Evolutionary conservation across 2,113 vertebrate species (phyloP).

Genomic region (Onychostoma macrolepis): DNA sequence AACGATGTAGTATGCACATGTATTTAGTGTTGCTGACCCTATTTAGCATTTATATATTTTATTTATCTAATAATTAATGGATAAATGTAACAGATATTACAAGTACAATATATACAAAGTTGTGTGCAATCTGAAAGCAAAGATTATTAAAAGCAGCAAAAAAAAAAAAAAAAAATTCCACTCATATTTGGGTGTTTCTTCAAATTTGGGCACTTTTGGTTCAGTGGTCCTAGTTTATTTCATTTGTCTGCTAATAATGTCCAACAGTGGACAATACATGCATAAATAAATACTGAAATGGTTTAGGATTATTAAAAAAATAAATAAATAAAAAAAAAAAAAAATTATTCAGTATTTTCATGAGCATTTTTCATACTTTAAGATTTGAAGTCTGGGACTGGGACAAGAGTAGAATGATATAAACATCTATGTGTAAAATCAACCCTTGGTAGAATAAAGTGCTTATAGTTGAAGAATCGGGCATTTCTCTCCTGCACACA

Average conservation of each 20-base stretch:
- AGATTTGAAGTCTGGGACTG: neutral
- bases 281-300: neutral
- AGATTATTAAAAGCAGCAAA: neutral
- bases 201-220: neutral
- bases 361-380: neutral
- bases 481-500: neutral
- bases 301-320: neutral
- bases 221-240: neutral
- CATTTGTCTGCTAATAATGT: neutral
- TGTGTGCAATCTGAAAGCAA: neutral
- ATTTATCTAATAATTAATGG: neutral
- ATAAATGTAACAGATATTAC: neutral
- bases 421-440: neutral
- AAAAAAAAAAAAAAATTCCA: neutral
- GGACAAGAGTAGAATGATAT: neutral
- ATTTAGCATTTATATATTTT: slow-evolving; percentile 11
- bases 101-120: neutral
- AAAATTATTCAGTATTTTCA: too few relatives aligned
- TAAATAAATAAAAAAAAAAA: too few relatives aligned
- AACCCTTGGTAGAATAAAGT: neutral
- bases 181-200: neutral
- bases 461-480: neutral
- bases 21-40: neutral
- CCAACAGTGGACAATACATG: neutral
- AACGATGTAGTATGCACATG: slow-evolving; percentile 17